These are phyloP conservation scores for Melikaiella ostensackeni DNA, from an alignment of 2,888 invertebrate genomes.

Conservation along the genomic window DNA sequence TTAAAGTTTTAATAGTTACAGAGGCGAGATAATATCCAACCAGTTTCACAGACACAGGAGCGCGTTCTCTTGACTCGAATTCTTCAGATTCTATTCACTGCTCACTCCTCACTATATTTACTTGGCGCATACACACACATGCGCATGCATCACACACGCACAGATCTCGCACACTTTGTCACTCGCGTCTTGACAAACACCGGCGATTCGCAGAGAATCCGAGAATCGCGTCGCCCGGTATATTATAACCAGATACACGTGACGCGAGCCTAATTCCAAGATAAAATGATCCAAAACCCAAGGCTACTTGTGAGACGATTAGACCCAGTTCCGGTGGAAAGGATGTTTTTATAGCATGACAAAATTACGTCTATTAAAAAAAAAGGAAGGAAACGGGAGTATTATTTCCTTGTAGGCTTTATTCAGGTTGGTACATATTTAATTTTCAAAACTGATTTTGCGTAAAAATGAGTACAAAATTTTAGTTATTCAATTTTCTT, in stretches of 20 bases:
- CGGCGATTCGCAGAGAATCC: neutral
- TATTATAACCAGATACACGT: conserved; percentile 3
- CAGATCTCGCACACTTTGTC: conserved; percentile 34
- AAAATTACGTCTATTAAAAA: neutral
- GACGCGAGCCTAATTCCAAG: conserved; percentile 7
- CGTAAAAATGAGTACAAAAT: too few relatives aligned
- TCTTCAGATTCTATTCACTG: conserved; percentile 52
- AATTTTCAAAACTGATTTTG: too few relatives aligned
- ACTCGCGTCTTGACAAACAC: conserved; percentile 8
- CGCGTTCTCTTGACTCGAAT: conserved; percentile 51
- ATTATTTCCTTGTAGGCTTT: neutral
- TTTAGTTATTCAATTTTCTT: too few relatives aligned
- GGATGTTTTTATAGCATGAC: neutral
- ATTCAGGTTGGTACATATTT: neutral
- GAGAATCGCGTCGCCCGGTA: neutral
- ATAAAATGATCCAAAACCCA: conserved; percentile 28
- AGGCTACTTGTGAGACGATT: conserved; percentile 16
- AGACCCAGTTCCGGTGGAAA: neutral
- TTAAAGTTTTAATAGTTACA: conserved; percentile 28
- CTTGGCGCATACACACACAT: conserved; percentile 50
- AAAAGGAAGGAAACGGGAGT: neutral
- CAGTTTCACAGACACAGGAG: conserved; percentile 19
- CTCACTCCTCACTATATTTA: conserved; percentile 49
- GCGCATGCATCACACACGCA: conserved; percentile 38
- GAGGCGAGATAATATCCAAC: conserved; percentile 38